Percentiles rank a stretch among this genome's conserved stretches.
Evolutionary conservation across 2,888 invertebrate species (phyloP).

Genomic region (Hirtodrosophila confusa): DNA sequence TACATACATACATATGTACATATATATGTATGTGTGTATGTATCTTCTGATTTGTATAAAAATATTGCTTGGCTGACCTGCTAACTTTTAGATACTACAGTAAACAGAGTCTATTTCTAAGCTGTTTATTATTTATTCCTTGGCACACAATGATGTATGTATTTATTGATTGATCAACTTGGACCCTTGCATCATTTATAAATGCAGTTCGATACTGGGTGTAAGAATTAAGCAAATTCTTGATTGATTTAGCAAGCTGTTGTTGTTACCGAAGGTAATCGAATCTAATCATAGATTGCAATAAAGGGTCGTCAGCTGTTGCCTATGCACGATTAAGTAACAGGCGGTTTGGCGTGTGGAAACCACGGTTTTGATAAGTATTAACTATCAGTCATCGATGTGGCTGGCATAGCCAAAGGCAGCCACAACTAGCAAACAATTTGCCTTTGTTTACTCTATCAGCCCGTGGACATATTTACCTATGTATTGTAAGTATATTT

Average conservation of each 20-base stretch:
- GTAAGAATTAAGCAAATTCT: conserved; percentile 9
- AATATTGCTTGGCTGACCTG: too few relatives aligned
- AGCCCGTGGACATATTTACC: conserved; percentile 25
- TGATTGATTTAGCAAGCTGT: conserved; percentile 20
- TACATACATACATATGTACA: too few relatives aligned
- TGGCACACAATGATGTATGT: conserved; percentile 11
- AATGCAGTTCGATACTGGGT: not conserved
- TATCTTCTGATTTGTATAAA: too few relatives aligned
- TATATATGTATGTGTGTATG: too few relatives aligned
- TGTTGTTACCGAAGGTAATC: not conserved
- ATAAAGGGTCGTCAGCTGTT: conserved; percentile 43
- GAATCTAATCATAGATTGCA: conserved; percentile 52
- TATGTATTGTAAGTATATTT: conserved; percentile 19
- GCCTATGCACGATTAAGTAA: conserved; percentile 2
- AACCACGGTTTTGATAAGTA: conserved; percentile 43
- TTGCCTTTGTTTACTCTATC: conserved; percentile 50
- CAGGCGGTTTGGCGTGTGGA: not conserved
- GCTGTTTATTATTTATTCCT: too few relatives aligned
- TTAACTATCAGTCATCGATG: conserved; percentile 53
- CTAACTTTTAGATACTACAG: too few relatives aligned
- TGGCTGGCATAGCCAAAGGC: conserved; percentile 31
- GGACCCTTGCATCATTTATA: conserved; percentile 1
- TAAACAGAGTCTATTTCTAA: too few relatives aligned
- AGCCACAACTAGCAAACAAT: conserved; percentile 41
- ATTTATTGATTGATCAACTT: conserved; percentile 21